Percentiles rank a stretch among this genome's conserved stretches.
phyloP scores from a whole-genome alignment of 2,888 invertebrate genomes.

The Amiota communis region DNA sequence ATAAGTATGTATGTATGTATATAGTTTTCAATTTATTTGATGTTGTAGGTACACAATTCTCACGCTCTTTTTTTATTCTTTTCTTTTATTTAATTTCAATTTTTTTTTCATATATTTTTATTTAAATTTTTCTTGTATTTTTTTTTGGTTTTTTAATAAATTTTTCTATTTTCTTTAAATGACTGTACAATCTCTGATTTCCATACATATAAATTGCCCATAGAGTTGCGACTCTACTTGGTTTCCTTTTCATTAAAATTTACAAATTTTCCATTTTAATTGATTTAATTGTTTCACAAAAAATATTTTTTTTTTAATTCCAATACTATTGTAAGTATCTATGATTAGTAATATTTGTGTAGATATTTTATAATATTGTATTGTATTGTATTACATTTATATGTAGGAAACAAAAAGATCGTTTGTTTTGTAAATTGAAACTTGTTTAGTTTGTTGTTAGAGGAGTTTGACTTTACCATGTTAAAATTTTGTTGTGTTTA shows the following conservation, averaged over 20 bases:
- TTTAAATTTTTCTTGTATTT: conserved; percentile 14
- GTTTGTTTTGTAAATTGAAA: too few species aligned
- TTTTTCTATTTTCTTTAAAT: conserved; percentile 4
- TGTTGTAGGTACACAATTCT: conserved; percentile 65
- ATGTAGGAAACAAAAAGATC: too few species aligned
- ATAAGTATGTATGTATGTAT: conserved; percentile 25
- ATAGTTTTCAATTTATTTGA: conserved; percentile 31
- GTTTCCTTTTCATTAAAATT: conserved; percentile 35
- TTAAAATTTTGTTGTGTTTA: too few species aligned
- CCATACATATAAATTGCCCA: not conserved
- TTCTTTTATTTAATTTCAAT: conserved; percentile 27
- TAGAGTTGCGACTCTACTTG: not conserved
- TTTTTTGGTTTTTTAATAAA: conserved; percentile 9
- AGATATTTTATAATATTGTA: too few species aligned
- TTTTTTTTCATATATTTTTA: conserved; percentile 26
- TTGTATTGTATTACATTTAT: too few species aligned
- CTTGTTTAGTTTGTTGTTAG: too few species aligned
- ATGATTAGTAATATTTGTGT: not conserved
- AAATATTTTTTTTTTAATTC: not conserved
- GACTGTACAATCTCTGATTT: conserved; percentile 19
- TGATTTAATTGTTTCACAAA: not conserved
- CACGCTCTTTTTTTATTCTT: conserved; percentile 55
- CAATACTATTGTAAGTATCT: not conserved
- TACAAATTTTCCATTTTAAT: conserved; percentile 32
- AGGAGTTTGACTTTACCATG: too few species aligned